Conservation (phyloP, 2,797 vertebrate species). For the Epinephelus awoara region DNA sequence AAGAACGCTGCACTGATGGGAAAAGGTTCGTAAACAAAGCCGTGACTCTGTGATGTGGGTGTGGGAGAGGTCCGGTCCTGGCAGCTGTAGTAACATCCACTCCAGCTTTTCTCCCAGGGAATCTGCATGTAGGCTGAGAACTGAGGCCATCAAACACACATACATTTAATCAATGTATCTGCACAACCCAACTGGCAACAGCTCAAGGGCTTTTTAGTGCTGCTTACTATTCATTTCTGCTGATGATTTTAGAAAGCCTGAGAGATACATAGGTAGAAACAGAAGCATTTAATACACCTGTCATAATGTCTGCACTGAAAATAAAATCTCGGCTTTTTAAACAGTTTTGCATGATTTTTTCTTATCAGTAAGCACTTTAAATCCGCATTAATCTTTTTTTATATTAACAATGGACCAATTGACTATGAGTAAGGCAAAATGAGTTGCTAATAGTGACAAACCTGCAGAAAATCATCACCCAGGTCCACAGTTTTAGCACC, state of each 20-base stretch:
- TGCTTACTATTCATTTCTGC: background rate
- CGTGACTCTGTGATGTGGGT: constrained; percentile 25
- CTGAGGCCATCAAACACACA: constrained; percentile 13
- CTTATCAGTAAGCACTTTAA: background rate
- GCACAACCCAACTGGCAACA: background rate
- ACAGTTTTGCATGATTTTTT: background rate
- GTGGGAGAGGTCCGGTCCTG: constrained; percentile 38
- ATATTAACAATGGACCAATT: background rate
- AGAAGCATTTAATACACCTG: background rate
- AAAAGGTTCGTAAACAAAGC: constrained; percentile 22
- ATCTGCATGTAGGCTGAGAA: background rate
- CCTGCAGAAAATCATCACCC: too few species aligned
- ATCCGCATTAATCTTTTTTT: background rate
- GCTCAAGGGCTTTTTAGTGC: background rate
- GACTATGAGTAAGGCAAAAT: background rate
- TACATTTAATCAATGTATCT: constrained; percentile 5
- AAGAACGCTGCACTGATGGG: constrained; percentile 14
- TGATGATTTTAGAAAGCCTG: background rate
- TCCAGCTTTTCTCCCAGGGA: constrained; percentile 31
- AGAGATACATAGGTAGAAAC: background rate
- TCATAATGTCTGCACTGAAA: background rate
- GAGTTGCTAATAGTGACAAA: too few species aligned
- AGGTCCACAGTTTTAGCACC: too few species aligned
- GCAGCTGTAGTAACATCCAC: constrained; percentile 38
- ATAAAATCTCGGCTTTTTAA: too few species aligned